Percentiles rank a stretch among this genome's conserved stretches.
These are phyloP conservation scores for Eciton burchellii DNA, from an alignment of 1,140 invertebrate species.

Conservation along the genomic window DNA sequence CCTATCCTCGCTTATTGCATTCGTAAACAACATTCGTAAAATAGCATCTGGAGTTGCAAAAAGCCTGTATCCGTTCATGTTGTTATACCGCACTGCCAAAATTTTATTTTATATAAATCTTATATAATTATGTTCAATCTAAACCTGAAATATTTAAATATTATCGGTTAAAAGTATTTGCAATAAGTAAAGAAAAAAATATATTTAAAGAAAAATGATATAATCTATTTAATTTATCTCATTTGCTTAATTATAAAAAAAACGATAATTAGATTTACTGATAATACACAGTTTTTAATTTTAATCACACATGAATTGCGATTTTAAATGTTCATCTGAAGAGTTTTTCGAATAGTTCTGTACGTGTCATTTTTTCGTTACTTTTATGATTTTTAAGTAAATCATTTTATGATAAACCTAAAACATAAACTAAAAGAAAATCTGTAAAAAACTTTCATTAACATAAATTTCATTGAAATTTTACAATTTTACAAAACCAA, in stretches of 20 bases:
- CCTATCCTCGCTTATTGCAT: conserved; percentile 13
- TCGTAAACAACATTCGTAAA: conserved; percentile 65
- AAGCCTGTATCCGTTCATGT: conserved; percentile 16
- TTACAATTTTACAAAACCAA: background rate
- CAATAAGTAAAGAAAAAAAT: conserved; percentile 1
- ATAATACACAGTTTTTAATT: background rate
- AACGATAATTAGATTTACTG: background rate
- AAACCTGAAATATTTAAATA: conserved; percentile 14
- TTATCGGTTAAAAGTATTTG: background rate
- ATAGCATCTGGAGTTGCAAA: conserved; percentile 34
- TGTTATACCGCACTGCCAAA: background rate
- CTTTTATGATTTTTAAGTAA: background rate
- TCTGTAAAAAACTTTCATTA: background rate
- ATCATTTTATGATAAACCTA: too few relatives aligned
- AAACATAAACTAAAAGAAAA: too few relatives aligned
- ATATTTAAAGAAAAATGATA: background rate
- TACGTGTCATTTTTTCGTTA: background rate
- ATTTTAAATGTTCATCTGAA: background rate
- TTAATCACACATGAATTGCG: background rate
- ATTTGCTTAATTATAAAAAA: background rate
- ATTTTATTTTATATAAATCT: conserved; percentile 15
- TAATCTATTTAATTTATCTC: background rate
- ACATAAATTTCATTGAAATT: background rate
- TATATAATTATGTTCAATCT: background rate
- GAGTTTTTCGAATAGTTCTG: background rate